These are phyloP conservation scores for Lithophane leautieri DNA, from an alignment of 2,888 invertebrate genomes.

Conservation along the genomic window DNA sequence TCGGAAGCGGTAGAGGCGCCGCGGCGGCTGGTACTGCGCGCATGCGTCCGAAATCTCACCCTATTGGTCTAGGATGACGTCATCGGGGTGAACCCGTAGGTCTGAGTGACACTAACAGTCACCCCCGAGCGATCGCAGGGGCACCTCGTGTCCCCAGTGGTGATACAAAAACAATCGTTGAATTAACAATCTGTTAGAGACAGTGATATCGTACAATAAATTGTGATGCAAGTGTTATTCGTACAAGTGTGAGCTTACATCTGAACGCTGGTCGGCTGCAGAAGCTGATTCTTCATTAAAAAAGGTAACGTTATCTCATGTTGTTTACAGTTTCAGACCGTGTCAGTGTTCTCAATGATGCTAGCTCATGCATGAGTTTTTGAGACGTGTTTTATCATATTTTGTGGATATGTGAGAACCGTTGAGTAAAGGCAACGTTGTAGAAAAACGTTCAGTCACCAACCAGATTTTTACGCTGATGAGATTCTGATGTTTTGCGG, in stretches of 20 bases:
- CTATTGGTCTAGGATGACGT: constrained; percentile 90
- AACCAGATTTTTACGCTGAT: constrained; percentile 39
- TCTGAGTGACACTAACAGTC: constrained; percentile 89
- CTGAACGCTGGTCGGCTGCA: constrained; percentile 29
- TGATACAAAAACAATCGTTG: constrained; percentile 83
- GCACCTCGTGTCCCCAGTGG: constrained; percentile 75
- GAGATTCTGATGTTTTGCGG: constrained; percentile 46
- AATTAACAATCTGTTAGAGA: constrained; percentile 72
- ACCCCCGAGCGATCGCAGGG: constrained; percentile 85
- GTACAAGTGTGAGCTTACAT: constrained; percentile 58
- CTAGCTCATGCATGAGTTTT: constrained; percentile 76
- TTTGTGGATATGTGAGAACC: constrained; percentile 52
- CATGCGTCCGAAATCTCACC: constrained; percentile 85
- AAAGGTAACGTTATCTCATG: constrained; percentile 73
- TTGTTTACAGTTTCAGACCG: constrained; percentile 81
- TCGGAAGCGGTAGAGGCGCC: constrained; percentile 82
- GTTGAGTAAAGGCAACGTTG: constrained; percentile 42
- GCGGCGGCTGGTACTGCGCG: constrained; percentile 85
- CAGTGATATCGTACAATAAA: constrained; percentile 69
- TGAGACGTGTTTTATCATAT: constrained; percentile 65
- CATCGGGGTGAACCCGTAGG: constrained; percentile 88
- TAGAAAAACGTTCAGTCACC: constrained; percentile 29
- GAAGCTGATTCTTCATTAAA: constrained; percentile 50
- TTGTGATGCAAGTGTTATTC: constrained; percentile 73
- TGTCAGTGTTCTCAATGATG: constrained; percentile 79